Conservation (phyloP, 2,113 vertebrate species). For the Phylloscopus trochiloides region DNA sequence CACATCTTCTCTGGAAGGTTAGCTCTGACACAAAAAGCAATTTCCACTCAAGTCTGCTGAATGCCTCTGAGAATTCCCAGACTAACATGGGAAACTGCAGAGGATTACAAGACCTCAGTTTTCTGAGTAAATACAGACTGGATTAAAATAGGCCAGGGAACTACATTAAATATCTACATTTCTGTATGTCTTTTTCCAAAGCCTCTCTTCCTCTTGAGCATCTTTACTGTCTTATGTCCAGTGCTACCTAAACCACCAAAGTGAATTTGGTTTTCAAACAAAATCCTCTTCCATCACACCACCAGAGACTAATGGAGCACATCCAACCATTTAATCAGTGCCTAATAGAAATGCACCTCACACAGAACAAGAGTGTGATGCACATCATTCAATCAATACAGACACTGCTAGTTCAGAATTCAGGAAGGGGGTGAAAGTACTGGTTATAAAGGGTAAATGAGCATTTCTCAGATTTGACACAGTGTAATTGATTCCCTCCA, state of each 20-base stretch:
- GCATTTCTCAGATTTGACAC: neutral
- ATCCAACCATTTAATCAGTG: neutral
- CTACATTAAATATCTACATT: neutral
- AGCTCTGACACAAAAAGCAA: neutral
- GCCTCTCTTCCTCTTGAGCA: neutral
- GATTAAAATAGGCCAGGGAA: neutral
- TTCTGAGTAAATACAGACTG: neutral
- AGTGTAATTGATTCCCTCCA: too few relatives aligned
- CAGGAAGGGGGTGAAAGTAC: neutral
- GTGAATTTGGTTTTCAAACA: neutral
- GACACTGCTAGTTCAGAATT: neutral
- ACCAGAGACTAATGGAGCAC: neutral
- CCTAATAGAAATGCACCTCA: neutral
- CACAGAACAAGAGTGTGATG: neutral
- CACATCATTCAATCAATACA: neutral
- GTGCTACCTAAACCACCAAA: neutral
- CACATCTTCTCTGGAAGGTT: neutral
- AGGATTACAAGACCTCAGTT: neutral
- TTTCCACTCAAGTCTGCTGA: neutral
- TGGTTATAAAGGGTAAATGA: neutral
- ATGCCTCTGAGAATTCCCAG: neutral
- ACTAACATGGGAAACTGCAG: neutral
- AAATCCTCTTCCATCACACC: neutral
- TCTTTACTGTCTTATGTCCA: neutral
- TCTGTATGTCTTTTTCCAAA: neutral